Percentiles rank a stretch among this genome's conserved stretches.
phyloP scores from a whole-genome alignment of 2,888 invertebrate genomes.

The Syrista parreyssii region DNA sequence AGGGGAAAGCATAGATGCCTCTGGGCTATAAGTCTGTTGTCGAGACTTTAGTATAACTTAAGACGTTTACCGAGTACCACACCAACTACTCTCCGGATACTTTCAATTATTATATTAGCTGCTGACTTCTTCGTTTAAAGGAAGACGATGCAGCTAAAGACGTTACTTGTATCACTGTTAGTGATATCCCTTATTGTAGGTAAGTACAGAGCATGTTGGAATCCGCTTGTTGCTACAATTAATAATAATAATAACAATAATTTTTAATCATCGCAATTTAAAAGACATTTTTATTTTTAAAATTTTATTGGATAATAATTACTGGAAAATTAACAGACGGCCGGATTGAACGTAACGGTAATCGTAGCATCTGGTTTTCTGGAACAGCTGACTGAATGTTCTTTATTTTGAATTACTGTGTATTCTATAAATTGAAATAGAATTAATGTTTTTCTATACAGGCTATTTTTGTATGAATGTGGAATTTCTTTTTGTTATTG shows the following conservation, averaged over 20 bases:
- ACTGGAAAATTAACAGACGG: neutral
- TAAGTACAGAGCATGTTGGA: neutral
- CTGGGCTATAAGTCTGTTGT: constrained; percentile 3
- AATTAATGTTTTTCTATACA: neutral
- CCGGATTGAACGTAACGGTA: neutral
- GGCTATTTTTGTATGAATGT: neutral
- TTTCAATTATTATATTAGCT: neutral
- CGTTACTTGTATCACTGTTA: constrained; percentile 6
- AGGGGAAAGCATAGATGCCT: constrained; percentile 11
- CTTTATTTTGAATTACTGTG: neutral
- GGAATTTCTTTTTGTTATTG: neutral
- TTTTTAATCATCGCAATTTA: neutral
- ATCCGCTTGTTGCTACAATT: neutral
- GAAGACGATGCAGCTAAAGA: constrained; percentile 10
- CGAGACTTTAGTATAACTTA: constrained; percentile 10
- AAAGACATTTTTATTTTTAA: neutral
- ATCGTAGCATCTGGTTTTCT: neutral
- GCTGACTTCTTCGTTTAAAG: neutral
- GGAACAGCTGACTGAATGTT: neutral
- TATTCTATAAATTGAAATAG: neutral
- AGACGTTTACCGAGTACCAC: constrained; percentile 3
- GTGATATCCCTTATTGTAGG: constrained; percentile 13
- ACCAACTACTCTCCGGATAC: neutral
- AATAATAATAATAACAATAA: neutral
- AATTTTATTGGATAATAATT: neutral